Evolutionary conservation across 2,888 invertebrate genomes (phyloP).

Genomic region (Ditylenchus weischeri): DNA sequence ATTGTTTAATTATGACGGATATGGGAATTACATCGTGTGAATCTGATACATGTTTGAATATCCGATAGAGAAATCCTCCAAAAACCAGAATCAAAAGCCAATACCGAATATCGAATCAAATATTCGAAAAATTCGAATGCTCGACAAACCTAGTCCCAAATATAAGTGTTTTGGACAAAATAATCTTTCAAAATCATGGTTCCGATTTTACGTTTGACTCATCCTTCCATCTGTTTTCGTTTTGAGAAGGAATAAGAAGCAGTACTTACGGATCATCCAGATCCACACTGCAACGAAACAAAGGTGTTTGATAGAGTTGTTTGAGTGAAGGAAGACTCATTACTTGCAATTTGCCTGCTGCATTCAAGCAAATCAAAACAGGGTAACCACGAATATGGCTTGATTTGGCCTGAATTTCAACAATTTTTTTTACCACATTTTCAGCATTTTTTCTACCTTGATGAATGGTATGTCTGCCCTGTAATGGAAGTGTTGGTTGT

Average conservation of each 20-base stretch:
- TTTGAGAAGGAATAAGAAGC: background rate
- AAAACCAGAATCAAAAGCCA: too few relatives aligned
- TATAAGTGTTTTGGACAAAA: too few relatives aligned
- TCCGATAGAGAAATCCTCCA: too few relatives aligned
- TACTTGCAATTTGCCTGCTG: slow-evolving; percentile 72
- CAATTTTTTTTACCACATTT: background rate
- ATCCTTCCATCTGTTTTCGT: too few relatives aligned
- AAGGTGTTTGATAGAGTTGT: slow-evolving; percentile 85
- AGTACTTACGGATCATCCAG: slow-evolving; percentile 54
- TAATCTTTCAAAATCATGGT: too few relatives aligned
- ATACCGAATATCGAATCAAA: too few relatives aligned
- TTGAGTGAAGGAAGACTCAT: slow-evolving; percentile 93
- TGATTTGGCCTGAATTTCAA: slow-evolving; percentile 35
- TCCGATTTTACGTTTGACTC: too few relatives aligned
- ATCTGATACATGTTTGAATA: too few relatives aligned
- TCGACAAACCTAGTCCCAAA: too few relatives aligned
- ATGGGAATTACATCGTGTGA: too few relatives aligned
- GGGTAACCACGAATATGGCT: slow-evolving; percentile 55
- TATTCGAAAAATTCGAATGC: too few relatives aligned
- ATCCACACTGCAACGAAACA: slow-evolving; percentile 71
- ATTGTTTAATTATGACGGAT: too few relatives aligned
- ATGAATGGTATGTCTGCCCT: slow-evolving; percentile 53
- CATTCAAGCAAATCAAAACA: slow-evolving; percentile 47
- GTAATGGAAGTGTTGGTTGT: slow-evolving; percentile 46
- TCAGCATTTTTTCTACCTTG: slow-evolving; percentile 35